phyloP scores from a whole-genome alignment of 2,113 vertebrate genomes.

The Brienomyrus brachyistius region DNA sequence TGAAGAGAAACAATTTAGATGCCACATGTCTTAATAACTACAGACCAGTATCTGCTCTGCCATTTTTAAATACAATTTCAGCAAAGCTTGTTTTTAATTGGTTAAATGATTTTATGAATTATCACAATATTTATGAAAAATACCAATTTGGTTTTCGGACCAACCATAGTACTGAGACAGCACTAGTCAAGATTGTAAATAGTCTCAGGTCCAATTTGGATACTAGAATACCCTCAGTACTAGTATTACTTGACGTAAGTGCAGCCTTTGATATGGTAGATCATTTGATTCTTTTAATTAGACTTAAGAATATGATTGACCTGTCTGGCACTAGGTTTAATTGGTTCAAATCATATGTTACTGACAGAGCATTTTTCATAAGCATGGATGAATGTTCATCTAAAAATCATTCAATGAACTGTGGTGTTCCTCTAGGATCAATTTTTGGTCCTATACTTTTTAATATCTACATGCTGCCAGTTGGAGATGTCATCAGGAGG shows the following conservation, averaged over 20 bases:
- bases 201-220: not conserved
- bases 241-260: not conserved
- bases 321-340: not conserved
- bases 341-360: not conserved
- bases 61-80: too few relatives aligned
- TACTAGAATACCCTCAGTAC: not conserved
- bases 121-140: too few relatives aligned
- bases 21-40: too few relatives aligned
- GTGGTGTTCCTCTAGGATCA: not conserved
- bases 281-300: not conserved
- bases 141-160: not conserved
- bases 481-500: not conserved
- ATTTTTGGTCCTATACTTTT: not conserved
- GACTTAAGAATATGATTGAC: not conserved
- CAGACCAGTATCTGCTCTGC: too few relatives aligned
- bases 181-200: slow-evolving; percentile 3
- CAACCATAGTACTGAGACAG: not conserved
- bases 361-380: too few relatives aligned
- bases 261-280: too few relatives aligned
- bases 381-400: too few relatives aligned
- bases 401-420: not conserved
- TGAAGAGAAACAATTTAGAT: too few relatives aligned
- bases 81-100: too few relatives aligned
- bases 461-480: not conserved
- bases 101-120: too few relatives aligned